Evolutionary conservation across 2,113 vertebrate species (phyloP).

Genomic region (Terrapene triunguis): DNA sequence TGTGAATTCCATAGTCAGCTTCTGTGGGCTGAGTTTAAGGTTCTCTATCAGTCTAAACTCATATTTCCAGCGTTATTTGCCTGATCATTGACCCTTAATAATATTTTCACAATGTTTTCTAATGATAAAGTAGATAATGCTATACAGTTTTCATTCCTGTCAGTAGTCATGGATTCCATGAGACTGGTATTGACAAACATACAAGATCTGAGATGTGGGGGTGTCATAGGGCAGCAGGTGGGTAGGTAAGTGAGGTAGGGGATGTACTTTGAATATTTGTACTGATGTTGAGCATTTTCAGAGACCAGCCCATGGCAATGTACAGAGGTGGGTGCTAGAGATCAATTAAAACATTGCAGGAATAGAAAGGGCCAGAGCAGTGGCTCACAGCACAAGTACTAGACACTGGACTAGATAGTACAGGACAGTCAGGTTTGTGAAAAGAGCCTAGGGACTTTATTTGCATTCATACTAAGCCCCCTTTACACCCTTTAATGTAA

Average conservation of each 20-base stretch:
- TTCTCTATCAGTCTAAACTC: not conserved
- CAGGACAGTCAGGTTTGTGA: not conserved
- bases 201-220: accelerated
- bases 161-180: not conserved
- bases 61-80: not conserved
- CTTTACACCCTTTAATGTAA: not conserved
- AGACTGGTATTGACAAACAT: not conserved
- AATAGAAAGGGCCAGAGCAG: not conserved
- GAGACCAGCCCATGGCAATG: not conserved
- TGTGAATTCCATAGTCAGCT: not conserved
- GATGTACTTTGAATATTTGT: not conserved
- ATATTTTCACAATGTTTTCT: not conserved
- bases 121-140: not conserved
- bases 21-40: not conserved
- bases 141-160: not conserved
- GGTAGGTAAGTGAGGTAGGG: not conserved
- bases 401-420: accelerated
- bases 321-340: not conserved
- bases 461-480: not conserved
- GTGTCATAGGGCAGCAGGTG: not conserved
- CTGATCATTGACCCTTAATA: accelerated
- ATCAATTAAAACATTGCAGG: not conserved
- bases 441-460: not conserved
- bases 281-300: not conserved
- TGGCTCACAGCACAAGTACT: not conserved